Conservation (phyloP, 1,140 invertebrate genomes). For the Eubasilissa regina region DNA sequence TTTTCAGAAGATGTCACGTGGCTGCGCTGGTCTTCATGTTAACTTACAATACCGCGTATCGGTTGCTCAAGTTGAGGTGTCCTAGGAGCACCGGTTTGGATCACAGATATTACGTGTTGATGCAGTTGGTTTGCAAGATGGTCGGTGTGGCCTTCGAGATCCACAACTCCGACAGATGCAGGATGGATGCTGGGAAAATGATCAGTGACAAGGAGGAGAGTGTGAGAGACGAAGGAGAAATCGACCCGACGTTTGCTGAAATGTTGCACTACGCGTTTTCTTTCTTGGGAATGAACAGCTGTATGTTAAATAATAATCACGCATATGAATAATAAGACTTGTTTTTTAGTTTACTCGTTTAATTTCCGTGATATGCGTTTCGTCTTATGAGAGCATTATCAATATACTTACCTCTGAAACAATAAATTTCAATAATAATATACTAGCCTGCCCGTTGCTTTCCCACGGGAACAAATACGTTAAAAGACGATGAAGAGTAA, state of each 20-base stretch:
- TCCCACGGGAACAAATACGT: too few relatives aligned
- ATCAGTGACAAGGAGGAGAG: not conserved
- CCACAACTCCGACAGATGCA: not conserved
- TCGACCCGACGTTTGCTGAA: conserved; percentile 1
- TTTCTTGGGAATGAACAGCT: conserved; percentile 14
- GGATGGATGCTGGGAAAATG: not conserved
- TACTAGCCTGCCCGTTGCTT: too few relatives aligned
- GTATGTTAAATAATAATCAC: not conserved
- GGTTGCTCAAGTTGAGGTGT: not conserved
- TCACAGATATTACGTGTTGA: not conserved
- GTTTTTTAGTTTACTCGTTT: too few relatives aligned
- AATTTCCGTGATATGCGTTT: too few relatives aligned
- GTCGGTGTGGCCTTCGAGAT: conserved; percentile 19
- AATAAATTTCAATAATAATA: too few relatives aligned
- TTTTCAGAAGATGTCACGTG: conserved; percentile 3
- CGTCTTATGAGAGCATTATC: too few relatives aligned
- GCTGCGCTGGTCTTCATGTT: not conserved
- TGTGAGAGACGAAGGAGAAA: not conserved
- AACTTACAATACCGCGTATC: not conserved
- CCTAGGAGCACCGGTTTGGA: not conserved
- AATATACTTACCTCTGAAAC: too few relatives aligned
- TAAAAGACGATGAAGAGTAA: too few relatives aligned
- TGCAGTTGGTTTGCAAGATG: not conserved
- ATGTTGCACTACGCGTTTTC: conserved; percentile 12
- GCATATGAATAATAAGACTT: too few relatives aligned